Evolutionary conservation across 1,140 invertebrate species (phyloP).

Genomic region (Drosophila parabipectinata): DNA sequence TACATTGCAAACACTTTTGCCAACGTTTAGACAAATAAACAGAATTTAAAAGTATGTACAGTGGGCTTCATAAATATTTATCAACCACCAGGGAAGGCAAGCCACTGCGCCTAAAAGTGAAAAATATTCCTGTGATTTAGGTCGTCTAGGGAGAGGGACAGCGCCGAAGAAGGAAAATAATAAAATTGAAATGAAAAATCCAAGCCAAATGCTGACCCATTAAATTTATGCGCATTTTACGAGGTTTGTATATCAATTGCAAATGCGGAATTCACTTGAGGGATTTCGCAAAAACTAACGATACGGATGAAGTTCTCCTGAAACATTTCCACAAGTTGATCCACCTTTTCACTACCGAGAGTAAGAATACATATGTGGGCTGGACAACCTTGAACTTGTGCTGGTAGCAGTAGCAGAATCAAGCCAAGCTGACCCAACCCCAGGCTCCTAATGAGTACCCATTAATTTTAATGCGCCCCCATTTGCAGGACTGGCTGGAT

Average conservation of each 20-base stretch:
- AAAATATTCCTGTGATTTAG: conserved; percentile 13
- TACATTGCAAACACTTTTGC: conserved; percentile 3
- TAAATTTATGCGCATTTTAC: conserved; percentile 56
- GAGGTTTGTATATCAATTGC: conserved; percentile 55
- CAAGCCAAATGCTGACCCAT: conserved; percentile 37
- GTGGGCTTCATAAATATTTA: conserved; percentile 46
- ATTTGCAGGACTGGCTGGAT: conserved; percentile 22
- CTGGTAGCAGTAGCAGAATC: conserved; percentile 1
- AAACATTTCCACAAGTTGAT: conserved; percentile 20
- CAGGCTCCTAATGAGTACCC: conserved; percentile 56
- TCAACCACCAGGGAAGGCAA: background rate
- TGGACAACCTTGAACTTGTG: conserved; percentile 55
- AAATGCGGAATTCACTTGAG: conserved; percentile 29
- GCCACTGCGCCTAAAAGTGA: background rate
- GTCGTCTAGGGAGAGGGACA: background rate
- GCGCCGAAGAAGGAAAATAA: background rate
- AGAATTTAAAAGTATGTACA: conserved; percentile 3
- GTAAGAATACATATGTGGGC: background rate
- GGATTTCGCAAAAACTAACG: conserved; percentile 24
- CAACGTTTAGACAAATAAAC: conserved; percentile 2
- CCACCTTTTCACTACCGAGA: background rate
- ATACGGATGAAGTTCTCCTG: conserved; percentile 13
- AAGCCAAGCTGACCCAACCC: conserved; percentile 19
- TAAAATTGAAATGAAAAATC: conserved; percentile 23
- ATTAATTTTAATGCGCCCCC: conserved; percentile 64